Conservation (phyloP, 2,888 invertebrate genomes). For the Idaea dimidiata region DNA sequence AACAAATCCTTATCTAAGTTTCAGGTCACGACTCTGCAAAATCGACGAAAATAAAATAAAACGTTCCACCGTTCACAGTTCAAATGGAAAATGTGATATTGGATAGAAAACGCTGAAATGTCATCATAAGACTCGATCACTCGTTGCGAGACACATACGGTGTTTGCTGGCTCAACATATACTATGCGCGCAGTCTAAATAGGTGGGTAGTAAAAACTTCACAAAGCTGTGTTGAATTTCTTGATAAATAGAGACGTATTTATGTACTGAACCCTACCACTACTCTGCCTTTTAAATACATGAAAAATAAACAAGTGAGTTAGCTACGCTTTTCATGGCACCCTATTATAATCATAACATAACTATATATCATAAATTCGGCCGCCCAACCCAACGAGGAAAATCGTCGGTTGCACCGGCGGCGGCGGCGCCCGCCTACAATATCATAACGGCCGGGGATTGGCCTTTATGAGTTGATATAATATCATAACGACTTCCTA, state of each 20-base stretch:
- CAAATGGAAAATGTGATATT: conserved; percentile 64
- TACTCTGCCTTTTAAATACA: conserved; percentile 18
- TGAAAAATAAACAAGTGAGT: conserved; percentile 33
- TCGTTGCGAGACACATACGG: conserved; percentile 27
- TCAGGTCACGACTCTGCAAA: conserved; percentile 69
- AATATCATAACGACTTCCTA: conserved; percentile 82
- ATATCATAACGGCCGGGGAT: conserved; percentile 80
- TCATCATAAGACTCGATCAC: conserved; percentile 52
- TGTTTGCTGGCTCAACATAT: conserved; percentile 7
- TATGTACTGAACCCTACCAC: conserved; percentile 12
- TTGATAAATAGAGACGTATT: neutral
- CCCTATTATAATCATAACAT: conserved; percentile 77
- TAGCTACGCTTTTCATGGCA: conserved; percentile 28
- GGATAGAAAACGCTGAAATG: conserved; percentile 51
- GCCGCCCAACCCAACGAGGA: conserved; percentile 66
- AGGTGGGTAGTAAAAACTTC: neutral
- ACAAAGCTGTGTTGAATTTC: neutral
- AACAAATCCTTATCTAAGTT: conserved; percentile 60
- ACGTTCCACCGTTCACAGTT: conserved; percentile 53
- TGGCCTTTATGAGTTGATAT: conserved; percentile 80
- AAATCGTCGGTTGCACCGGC: conserved; percentile 55
- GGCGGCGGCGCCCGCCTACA: conserved; percentile 68
- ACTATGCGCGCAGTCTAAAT: neutral
- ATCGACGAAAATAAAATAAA: conserved; percentile 71
- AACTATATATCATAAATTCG: conserved; percentile 75